A percentile compares a stretch with the other conserved stretches of the same genome.
Conservation (phyloP, 2,888 invertebrate species). For the Heteromyza rotundicornis region DNA sequence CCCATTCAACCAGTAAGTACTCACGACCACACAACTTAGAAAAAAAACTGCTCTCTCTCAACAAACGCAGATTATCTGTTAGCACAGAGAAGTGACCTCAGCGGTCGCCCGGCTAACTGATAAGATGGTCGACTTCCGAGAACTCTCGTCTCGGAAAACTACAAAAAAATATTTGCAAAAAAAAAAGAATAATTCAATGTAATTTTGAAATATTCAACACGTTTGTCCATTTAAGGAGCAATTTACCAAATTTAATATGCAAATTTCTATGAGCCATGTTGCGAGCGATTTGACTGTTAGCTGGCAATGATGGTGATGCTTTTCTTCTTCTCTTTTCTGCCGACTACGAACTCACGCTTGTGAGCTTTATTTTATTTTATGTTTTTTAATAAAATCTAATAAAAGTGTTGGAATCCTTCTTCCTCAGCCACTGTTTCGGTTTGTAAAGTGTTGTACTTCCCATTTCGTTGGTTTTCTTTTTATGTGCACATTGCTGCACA, state of each 20-base stretch:
- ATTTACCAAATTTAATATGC: neutral
- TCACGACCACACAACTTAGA: too few relatives aligned
- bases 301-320: neutral
- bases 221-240: neutral
- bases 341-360: neutral
- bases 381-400: neutral
- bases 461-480: neutral
- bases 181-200: too few relatives aligned
- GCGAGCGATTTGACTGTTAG: neutral
- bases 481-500: neutral
- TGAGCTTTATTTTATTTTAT: too few relatives aligned
- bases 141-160: slow-evolving; percentile 19
- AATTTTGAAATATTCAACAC: too few relatives aligned
- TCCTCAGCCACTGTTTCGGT: neutral
- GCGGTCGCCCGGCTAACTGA: slow-evolving; percentile 36
- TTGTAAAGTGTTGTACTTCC: neutral
- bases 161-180: slow-evolving; percentile 30
- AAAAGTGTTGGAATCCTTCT: neutral
- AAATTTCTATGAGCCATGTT: neutral
- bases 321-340: neutral
- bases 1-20: too few relatives aligned
- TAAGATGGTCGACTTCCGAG: slow-evolving; percentile 50
- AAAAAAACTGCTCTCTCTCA: too few relatives aligned
- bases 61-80: slow-evolving; percentile 39
- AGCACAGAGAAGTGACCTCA: slow-evolving; percentile 27